phyloP scores from a whole-genome alignment of 2,888 invertebrate species.

The Brenthis daphne region DNA sequence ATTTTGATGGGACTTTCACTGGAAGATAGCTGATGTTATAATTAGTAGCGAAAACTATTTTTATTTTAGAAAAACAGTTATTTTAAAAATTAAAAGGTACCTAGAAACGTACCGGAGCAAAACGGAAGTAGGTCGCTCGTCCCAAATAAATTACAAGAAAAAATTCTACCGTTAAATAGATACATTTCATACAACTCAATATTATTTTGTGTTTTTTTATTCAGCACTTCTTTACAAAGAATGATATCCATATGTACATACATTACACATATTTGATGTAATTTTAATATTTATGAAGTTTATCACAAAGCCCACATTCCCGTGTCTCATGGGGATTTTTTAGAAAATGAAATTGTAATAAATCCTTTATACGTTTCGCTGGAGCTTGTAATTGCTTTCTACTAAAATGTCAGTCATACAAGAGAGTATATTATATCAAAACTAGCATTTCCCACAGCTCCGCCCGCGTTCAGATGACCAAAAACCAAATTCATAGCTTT shows the following conservation, averaged over 20 bases:
- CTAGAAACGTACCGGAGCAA: no score
- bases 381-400: conserved; percentile 54
- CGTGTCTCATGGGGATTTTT: conserved; percentile 24
- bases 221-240: not conserved
- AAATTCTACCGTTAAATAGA: not conserved
- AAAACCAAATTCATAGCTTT: no score
- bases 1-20: no score
- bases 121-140: no score
- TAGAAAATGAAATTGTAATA: conserved; percentile 37
- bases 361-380: conserved; percentile 47
- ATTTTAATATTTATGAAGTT: conserved; percentile 36
- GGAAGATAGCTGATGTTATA: no score
- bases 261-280: not conserved
- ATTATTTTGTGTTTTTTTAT: not conserved
- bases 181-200: not conserved
- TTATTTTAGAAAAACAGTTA: no score
- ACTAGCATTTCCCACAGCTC: no score
- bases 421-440: conserved; percentile 11
- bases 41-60: no score
- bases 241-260: no score
- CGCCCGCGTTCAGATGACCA: no score
- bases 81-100: no score
- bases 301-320: conserved; percentile 19
- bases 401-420: conserved; percentile 37
- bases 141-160: no score